Percentiles rank a stretch among this genome's conserved stretches.
phyloP scores from a whole-genome alignment of 1,140 invertebrate genomes.

The Heliothis subflexa region DNA sequence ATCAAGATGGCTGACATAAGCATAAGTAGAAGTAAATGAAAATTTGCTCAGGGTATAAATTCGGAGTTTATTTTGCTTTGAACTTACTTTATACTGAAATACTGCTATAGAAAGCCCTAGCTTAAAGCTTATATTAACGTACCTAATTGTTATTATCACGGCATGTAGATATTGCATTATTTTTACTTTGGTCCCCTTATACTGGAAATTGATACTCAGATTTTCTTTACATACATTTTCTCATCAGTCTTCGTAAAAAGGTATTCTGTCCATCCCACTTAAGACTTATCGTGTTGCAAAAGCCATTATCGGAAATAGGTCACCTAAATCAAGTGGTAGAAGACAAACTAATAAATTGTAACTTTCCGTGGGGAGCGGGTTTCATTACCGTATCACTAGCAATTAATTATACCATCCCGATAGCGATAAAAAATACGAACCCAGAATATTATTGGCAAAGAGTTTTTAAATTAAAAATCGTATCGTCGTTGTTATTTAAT shows the following conservation, averaged over 20 bases:
- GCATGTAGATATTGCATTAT: not conserved
- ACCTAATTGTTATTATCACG: not conserved
- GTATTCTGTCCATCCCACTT: slow-evolving; percentile 20
- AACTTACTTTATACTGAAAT: not conserved
- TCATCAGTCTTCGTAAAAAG: slow-evolving; percentile 22
- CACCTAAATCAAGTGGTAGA: slow-evolving; percentile 28
- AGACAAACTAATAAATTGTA: slow-evolving; percentile 36
- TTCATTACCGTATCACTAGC: slow-evolving; percentile 27
- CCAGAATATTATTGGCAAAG: not conserved
- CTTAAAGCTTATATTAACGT: not conserved
- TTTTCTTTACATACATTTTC: not conserved
- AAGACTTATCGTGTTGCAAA: slow-evolving; percentile 32
- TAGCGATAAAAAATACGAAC: slow-evolving; percentile 10
- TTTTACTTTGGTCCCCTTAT: not conserved
- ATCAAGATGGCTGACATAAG: slow-evolving; percentile 24
- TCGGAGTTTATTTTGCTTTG: slow-evolving; percentile 12
- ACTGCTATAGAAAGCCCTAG: not conserved
- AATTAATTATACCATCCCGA: slow-evolving; percentile 14
- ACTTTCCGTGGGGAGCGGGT: slow-evolving; percentile 23
- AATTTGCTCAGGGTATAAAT: not conserved
- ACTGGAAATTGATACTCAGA: not conserved
- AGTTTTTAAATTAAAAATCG: not conserved
- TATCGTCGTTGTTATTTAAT: too few relatives aligned
- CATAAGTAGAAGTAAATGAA: slow-evolving; percentile 1
- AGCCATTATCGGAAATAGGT: slow-evolving; percentile 36